Evolutionary conservation across 2,888 invertebrate species (phyloP).

Genomic region (Clivina fossor): DNA sequence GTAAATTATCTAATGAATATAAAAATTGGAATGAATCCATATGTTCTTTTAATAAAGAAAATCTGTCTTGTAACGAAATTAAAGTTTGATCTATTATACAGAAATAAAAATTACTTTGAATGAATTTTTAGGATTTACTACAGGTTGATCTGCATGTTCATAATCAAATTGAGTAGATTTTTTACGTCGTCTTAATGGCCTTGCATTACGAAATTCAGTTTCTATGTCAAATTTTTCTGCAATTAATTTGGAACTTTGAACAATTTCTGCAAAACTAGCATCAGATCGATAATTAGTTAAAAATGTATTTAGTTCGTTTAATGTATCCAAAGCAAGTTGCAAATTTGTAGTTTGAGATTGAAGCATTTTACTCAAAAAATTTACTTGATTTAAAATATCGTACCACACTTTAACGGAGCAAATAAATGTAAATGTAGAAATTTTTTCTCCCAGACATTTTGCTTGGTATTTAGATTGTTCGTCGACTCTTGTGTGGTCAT

Average conservation of each 20-base stretch:
- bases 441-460: too few relatives aligned
- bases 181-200: conserved; percentile 37
- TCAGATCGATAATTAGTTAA: conserved; percentile 38
- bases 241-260: conserved; percentile 32
- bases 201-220: conserved; percentile 38
- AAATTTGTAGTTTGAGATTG: conserved; percentile 38
- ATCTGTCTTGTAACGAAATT: conserved; percentile 40
- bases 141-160: conserved; percentile 37
- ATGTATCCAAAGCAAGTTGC: conserved; percentile 39
- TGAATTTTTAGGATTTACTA: conserved; percentile 36
- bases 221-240: conserved; percentile 39
- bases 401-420: background rate
- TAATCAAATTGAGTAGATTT: conserved; percentile 35
- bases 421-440: conserved; percentile 6
- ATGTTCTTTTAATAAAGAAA: conserved; percentile 36
- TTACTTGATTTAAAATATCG: conserved; percentile 34
- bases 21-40: conserved; percentile 10
- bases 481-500: too few relatives aligned
- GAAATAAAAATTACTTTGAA: conserved; percentile 39
- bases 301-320: conserved; percentile 38
- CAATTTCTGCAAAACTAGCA: conserved; percentile 37
- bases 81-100: conserved; percentile 39
- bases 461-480: too few relatives aligned
- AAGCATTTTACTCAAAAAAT: conserved; percentile 37
- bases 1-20: background rate